phyloP scores from a whole-genome alignment of 2,113 vertebrate genomes.

The Elachura formosa region DNA sequence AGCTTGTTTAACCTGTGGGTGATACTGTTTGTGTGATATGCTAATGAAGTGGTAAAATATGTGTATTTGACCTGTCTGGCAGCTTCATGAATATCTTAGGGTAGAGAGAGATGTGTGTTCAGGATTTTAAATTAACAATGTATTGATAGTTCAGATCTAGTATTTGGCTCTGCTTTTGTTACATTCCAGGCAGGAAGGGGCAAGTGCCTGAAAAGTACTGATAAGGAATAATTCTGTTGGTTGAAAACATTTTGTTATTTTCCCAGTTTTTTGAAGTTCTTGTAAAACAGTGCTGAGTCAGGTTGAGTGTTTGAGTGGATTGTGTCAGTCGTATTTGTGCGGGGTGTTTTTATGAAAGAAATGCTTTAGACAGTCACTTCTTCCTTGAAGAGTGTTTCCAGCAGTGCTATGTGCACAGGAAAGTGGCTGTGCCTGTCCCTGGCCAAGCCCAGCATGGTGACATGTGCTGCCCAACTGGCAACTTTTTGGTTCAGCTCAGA shows the following conservation, averaged over 20 bases:
- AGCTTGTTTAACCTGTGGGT: background rate
- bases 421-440: background rate
- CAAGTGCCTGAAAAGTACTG: background rate
- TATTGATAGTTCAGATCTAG: background rate
- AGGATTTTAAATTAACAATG: background rate
- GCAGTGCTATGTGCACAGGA: background rate
- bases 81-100: background rate
- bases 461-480: background rate
- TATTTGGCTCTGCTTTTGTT: background rate
- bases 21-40: background rate
- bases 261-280: background rate
- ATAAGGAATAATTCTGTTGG: background rate
- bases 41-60: background rate
- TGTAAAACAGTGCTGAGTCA: background rate
- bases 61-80: background rate
- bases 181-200: background rate
- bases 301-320: background rate
- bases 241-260: background rate
- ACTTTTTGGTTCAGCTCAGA: background rate
- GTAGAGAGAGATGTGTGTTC: background rate
- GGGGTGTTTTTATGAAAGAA: background rate
- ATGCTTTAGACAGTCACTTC: background rate
- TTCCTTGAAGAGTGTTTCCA: background rate
- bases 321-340: background rate
- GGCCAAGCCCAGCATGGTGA: background rate